A percentile compares a stretch with the other conserved stretches of the same genome.
These are phyloP conservation scores for Acholoe squamosa DNA, from an alignment of 2,888 invertebrate species.

Conservation along the genomic window DNA sequence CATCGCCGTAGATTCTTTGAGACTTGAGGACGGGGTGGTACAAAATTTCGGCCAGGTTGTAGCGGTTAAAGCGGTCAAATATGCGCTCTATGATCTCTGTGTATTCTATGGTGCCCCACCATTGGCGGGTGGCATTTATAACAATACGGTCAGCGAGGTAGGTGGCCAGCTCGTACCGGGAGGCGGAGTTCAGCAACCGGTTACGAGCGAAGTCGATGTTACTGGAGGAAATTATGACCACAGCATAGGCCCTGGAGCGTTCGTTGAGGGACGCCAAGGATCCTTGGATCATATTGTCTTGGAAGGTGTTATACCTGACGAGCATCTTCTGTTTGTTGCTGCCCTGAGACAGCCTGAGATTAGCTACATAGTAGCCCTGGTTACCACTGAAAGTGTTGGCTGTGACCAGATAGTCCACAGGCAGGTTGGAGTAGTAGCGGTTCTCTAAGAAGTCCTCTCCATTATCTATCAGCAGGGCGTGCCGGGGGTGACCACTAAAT, in stretches of 20 bases:
- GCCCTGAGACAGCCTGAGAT: conserved; percentile 93
- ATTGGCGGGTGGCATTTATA: conserved; percentile 97
- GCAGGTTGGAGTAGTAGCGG: conserved; percentile 79
- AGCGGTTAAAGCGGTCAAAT: conserved; percentile 84
- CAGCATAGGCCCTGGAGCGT: conserved; percentile 95
- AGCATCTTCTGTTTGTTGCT: conserved; percentile 91
- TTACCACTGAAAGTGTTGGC: conserved; percentile 94
- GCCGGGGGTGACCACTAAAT: conserved; percentile 91
- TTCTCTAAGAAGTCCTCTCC: conserved; percentile 83
- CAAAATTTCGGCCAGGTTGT: conserved; percentile 95
- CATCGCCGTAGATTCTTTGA: conserved; percentile 93
- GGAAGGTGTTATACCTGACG: conserved; percentile 94
- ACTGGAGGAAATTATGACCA: conserved; percentile 94
- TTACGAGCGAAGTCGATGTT: conserved; percentile 95
- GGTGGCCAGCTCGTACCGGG: conserved; percentile 96
- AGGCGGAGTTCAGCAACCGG: conserved; percentile 94
- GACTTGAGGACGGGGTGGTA: conserved; percentile 95
- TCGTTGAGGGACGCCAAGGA: conserved; percentile 90
- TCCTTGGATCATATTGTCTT: conserved; percentile 92
- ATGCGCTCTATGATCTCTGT: conserved; percentile 75
- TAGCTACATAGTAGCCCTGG: conserved; percentile 93
- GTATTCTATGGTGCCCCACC: conserved; percentile 88
- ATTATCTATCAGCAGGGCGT: conserved; percentile 93
- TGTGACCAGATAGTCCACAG: conserved; percentile 79
- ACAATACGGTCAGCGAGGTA: conserved; percentile 90